Conservation (phyloP, 2,888 invertebrate species). For the Lymantria monacha region DNA sequence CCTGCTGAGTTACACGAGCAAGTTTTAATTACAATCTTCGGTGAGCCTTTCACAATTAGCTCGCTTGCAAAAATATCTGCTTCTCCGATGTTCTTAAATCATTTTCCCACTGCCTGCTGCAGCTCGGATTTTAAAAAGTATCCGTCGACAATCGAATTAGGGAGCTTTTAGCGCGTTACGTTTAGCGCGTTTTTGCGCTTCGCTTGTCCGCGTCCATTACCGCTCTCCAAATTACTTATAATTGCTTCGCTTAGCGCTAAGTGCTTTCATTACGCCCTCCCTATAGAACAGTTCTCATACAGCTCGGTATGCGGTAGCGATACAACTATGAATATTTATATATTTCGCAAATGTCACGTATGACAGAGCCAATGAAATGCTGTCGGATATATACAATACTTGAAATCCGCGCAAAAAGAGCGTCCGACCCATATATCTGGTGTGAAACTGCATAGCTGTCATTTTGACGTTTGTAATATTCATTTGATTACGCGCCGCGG, state of each 20-base stretch:
- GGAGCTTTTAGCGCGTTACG: constrained; percentile 78
- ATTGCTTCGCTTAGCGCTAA: constrained; percentile 81
- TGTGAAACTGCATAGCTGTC: constrained; percentile 67
- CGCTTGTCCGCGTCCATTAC: constrained; percentile 79
- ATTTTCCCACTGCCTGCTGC: constrained; percentile 21
- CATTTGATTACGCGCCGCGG: constrained; percentile 74
- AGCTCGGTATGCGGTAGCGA: constrained; percentile 57
- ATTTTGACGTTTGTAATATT: constrained; percentile 76
- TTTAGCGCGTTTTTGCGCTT: constrained; percentile 79
- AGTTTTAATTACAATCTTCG: constrained; percentile 69
- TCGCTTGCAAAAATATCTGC: constrained; percentile 38
- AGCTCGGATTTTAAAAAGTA: constrained; percentile 66
- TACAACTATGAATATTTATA: constrained; percentile 52
- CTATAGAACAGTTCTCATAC: constrained; percentile 61
- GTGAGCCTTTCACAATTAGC: constrained; percentile 58
- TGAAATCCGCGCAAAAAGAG: constrained; percentile 65
- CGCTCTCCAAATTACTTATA: constrained; percentile 78
- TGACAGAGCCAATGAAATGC: constrained; percentile 23
- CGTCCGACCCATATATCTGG: constrained; percentile 65
- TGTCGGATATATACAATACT: constrained; percentile 48
- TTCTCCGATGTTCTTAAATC: constrained; percentile 16
- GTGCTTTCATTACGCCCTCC: constrained; percentile 77
- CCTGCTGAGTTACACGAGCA: constrained; percentile 47
- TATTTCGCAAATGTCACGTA: constrained; percentile 25
- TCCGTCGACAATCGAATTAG: constrained; percentile 77